These are phyloP conservation scores for Spizaetus ornatus DNA, from an alignment of 2,113 vertebrate genomes.

Conservation along the genomic window DNA sequence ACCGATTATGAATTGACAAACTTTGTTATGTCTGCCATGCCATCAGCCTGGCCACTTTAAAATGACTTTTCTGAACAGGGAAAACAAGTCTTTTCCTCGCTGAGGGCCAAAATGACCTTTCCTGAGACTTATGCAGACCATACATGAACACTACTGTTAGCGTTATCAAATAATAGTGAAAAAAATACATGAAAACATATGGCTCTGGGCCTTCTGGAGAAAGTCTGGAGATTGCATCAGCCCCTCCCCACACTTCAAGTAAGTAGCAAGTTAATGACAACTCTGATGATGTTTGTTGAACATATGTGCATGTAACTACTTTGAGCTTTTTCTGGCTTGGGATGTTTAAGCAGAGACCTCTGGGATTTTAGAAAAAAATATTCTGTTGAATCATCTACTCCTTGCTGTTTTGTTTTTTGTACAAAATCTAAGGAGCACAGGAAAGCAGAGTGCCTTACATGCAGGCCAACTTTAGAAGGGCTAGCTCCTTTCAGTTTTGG, in stretches of 20 bases:
- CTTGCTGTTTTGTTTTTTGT: background rate
- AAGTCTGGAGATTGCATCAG: background rate
- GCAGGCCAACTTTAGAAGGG: background rate
- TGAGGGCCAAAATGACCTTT: background rate
- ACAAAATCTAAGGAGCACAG: background rate
- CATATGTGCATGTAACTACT: background rate
- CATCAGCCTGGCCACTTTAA: background rate
- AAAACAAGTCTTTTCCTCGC: background rate
- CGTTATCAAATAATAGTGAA: background rate
- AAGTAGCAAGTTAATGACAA: background rate
- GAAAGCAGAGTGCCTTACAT: background rate
- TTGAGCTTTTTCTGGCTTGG: background rate
- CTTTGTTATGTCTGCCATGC: background rate
- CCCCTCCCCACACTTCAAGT: background rate
- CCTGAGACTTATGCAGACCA: background rate
- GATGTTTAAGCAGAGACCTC: background rate
- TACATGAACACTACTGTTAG: background rate
- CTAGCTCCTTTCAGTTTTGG: background rate
- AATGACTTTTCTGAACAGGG: background rate
- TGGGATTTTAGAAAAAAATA: background rate
- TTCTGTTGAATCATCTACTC: background rate
- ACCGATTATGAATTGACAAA: background rate
- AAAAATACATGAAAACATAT: background rate
- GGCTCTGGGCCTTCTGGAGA: background rate
- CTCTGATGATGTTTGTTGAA: background rate